Evolutionary conservation across 2,888 invertebrate genomes (phyloP).

Genomic region (Drosophila birchii): DNA sequence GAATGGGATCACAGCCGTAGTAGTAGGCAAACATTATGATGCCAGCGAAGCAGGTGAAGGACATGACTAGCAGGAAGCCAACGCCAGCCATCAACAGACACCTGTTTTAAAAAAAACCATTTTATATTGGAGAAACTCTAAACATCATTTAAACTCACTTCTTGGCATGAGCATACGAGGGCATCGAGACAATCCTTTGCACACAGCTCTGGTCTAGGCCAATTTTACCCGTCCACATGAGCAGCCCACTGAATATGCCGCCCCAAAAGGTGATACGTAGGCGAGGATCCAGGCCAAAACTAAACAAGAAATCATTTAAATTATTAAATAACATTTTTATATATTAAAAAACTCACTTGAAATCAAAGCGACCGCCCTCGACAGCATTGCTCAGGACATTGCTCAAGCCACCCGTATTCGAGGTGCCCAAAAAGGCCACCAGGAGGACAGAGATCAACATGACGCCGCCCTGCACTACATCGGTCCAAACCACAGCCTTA

Average conservation of each 20-base stretch:
- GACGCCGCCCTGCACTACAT: constrained; percentile 85
- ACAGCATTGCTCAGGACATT: constrained; percentile 82
- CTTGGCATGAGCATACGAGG: constrained; percentile 86
- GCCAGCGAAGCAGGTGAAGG: constrained; percentile 87
- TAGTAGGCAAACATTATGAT: constrained; percentile 87
- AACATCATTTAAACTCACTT: constrained; percentile 75
- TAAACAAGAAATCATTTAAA: constrained; percentile 68
- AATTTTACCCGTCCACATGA: constrained; percentile 88
- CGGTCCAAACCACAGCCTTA: constrained; percentile 86
- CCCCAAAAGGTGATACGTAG: constrained; percentile 88
- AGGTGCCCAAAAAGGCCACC: constrained; percentile 83
- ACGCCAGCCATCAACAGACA: constrained; percentile 86
- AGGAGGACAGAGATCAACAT: constrained; percentile 84
- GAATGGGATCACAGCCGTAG: constrained; percentile 87
- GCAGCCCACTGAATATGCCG: constrained; percentile 87
- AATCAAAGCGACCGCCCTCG: constrained; percentile 83
- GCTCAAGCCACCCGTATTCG: constrained; percentile 83
- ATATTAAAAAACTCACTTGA: constrained; percentile 79
- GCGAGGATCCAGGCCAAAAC: constrained; percentile 87
- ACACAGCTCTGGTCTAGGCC: constrained; percentile 90
- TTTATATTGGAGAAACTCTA: not conserved
- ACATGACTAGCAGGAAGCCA: constrained; percentile 86
- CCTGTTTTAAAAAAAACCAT: constrained; percentile 75
- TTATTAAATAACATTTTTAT: not conserved
- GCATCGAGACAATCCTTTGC: constrained; percentile 88